phyloP scores from a whole-genome alignment of 2,888 invertebrate genomes.

The Iphiclides podalirius region DNA sequence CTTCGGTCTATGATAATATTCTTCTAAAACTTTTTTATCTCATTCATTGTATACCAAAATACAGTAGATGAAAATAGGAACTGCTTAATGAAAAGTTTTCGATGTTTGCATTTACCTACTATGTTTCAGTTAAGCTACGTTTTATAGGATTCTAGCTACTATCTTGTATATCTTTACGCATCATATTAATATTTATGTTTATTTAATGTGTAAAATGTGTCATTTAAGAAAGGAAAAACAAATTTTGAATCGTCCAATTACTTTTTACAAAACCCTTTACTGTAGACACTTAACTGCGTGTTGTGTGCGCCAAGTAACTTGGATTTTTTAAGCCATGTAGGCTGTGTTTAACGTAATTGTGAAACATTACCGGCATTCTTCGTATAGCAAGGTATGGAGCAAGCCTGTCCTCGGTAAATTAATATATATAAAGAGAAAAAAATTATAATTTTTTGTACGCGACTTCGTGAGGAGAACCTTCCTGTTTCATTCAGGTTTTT shows the following conservation, averaged over 20 bases:
- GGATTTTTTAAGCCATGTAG: constrained; percentile 41
- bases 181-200: no score
- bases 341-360: constrained; percentile 66
- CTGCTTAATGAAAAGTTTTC: no score
- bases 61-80: no score
- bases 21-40: no score
- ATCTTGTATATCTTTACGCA: no score
- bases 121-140: no score
- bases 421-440: constrained; percentile 47
- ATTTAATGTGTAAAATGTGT: no score
- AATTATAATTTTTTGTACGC: constrained; percentile 53
- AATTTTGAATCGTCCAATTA: constrained; percentile 1
- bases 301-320: background rate
- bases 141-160: no score
- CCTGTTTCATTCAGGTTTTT: constrained; percentile 30
- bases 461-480: constrained; percentile 37
- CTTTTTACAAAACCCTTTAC: constrained; percentile 16
- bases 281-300: constrained; percentile 20
- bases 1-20: no score
- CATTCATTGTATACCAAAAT: no score
- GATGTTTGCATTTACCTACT: no score
- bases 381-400: constrained; percentile 42
- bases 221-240: no score
- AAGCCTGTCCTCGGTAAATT: constrained; percentile 32
- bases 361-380: constrained; percentile 44